Evolutionary conservation across 2,797 vertebrate genomes (phyloP), one percentile per base, ranked within the genome.

Genomic region (Aphelocoma californica): DNA sequence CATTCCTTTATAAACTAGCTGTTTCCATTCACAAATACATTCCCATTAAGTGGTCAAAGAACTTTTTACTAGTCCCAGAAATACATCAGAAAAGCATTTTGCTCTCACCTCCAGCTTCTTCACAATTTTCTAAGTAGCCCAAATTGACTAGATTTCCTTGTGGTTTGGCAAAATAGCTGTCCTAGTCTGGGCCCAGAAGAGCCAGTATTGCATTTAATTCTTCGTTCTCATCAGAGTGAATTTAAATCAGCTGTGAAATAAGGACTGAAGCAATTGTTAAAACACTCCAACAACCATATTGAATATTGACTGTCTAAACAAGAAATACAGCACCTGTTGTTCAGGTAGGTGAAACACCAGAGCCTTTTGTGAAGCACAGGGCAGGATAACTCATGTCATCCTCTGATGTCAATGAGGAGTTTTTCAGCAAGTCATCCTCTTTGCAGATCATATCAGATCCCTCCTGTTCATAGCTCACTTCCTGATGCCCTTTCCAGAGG

Each of bases 401-500:
- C 18, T 50, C 31, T 54, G 17, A n/a, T 17, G 15, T 9, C 0
- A 1, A 1, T 7, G 3, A 12, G 15, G 3, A 26, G 29, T n/a
- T 87, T 74, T 88, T 51, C 57, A 56, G 31, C 14, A 75, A 79
- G 53, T 58, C 28, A 12, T 25, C 5, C 1, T 54, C 56, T 88
- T 73, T 58, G 28, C 7, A 14, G 73, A 62, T 58, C 34, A 36
- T 34, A 5, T 29, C 60, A 65, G 32, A 36, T 36, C 26, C n/a
- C 25, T 71, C 10, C 12, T 61, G 32, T 45, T 29, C n/a, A 16
- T 7, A n/a, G 1, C 0, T 23, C n/a, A 60, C 20, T 88, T 21
- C 13, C n/a, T 40, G 24, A 50, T 67, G 40, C 14, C n/a, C 23
- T 45, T 71, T 70, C 58, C 47, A 86, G 50, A 80, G 53, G 8